These are phyloP conservation scores for Plebejus anna DNA, from an alignment of 2,888 invertebrate species.

Conservation along the genomic window DNA sequence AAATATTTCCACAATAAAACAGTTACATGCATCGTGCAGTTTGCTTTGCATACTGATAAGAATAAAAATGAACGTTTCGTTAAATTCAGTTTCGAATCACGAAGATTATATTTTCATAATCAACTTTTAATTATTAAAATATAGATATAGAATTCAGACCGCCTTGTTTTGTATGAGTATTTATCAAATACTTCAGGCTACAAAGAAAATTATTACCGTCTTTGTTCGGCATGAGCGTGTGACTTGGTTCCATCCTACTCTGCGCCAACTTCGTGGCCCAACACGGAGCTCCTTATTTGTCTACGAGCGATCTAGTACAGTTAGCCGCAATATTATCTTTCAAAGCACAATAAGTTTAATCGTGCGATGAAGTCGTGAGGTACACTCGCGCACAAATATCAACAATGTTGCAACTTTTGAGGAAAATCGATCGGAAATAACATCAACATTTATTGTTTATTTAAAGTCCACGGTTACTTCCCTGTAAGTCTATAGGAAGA, in stretches of 20 bases:
- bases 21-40: too few relatives aligned
- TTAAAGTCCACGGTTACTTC: too few relatives aligned
- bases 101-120: not conserved
- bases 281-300: conserved; percentile 65
- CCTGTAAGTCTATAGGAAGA: too few relatives aligned
- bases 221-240: not conserved
- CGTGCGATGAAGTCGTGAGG: conserved; percentile 70
- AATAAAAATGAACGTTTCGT: too few relatives aligned
- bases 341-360: conserved; percentile 64
- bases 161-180: too few relatives aligned
- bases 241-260: not conserved
- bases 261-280: conserved; percentile 35
- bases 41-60: too few relatives aligned
- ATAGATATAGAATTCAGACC: too few relatives aligned
- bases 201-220: not conserved
- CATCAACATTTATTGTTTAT: not conserved
- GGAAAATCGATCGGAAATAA: conserved; percentile 7
- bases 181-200: too few relatives aligned
- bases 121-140: too few relatives aligned
- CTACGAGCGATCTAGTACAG: conserved; percentile 67
- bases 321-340: conserved; percentile 69
- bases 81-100: not conserved
- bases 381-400: conserved; percentile 33
- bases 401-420: conserved; percentile 21
- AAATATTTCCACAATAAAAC: too few relatives aligned